Evolutionary conservation across 1,140 invertebrate species (phyloP).

Genomic region (Drosophila bocqueti): DNA sequence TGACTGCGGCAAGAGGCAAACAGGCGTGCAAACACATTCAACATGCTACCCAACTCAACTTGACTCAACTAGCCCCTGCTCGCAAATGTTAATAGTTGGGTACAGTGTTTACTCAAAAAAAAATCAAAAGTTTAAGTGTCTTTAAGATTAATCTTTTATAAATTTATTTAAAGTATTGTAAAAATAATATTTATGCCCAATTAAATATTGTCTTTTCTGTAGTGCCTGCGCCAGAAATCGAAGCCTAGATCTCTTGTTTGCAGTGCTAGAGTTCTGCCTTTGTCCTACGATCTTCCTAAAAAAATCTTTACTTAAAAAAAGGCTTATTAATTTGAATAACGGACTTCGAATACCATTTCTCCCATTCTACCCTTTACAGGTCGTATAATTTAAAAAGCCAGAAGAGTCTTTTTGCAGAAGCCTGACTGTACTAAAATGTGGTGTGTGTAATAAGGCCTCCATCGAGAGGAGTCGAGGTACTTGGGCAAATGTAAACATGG

Average conservation of each 20-base stretch:
- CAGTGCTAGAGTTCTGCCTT: background rate
- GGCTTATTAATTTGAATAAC: no score
- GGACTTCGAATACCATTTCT: background rate
- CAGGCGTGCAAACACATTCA: constrained; percentile 59
- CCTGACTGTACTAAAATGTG: constrained; percentile 21
- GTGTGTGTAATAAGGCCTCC: constrained; percentile 48
- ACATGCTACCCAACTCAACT: constrained; percentile 35
- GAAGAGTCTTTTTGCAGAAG: background rate
- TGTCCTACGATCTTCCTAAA: background rate
- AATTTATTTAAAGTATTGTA: background rate
- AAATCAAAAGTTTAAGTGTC: fast-evolving
- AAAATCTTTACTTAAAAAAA: background rate
- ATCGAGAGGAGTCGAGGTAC: constrained; percentile 37
- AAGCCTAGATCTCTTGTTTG: no score
- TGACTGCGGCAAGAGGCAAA: constrained; percentile 68
- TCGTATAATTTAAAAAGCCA: background rate
- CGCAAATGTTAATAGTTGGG: constrained; percentile 38
- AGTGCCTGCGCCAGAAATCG: background rate
- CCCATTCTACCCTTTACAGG: background rate
- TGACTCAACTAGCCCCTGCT: constrained; percentile 38
- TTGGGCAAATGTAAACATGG: constrained; percentile 59
- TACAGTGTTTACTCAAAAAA: constrained; percentile 6
- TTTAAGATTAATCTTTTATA: no score
- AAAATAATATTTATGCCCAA: background rate
- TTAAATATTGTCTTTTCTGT: background rate